Conservation (phyloP, 2,113 vertebrate genomes). For the Arenaria interpres region DNA sequence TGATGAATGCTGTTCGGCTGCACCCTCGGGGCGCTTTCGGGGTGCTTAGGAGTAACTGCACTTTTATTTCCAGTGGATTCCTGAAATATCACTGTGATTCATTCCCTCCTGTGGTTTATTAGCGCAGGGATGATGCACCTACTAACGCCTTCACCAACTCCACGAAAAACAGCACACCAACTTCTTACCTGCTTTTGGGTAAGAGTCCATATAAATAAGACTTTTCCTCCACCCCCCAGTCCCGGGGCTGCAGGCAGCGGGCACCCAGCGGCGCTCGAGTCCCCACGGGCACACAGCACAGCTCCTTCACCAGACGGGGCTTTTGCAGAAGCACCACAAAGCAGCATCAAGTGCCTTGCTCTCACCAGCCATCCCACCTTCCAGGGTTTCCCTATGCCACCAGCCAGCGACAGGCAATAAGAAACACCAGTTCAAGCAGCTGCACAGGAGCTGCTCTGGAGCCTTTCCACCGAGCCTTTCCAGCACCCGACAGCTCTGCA, state of each 20-base stretch:
- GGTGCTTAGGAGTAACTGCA: neutral
- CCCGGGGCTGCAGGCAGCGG: neutral
- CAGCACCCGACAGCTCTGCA: neutral
- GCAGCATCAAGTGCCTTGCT: neutral
- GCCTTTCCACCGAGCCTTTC: neutral
- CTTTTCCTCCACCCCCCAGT: no score
- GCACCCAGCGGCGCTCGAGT: fast-evolving
- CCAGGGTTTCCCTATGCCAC: neutral
- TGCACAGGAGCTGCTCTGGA: fast-evolving
- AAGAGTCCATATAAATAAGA: neutral
- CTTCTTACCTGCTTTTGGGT: neutral
- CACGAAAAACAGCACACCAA: fast-evolving
- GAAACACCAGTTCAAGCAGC: neutral
- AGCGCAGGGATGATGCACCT: neutral
- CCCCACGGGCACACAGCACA: fast-evolving
- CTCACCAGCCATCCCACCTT: neutral
- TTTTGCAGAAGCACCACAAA: neutral
- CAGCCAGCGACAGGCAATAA: neutral
- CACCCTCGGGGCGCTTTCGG: fast-evolving
- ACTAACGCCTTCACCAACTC: neutral
- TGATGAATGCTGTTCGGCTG: neutral
- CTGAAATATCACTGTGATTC: neutral
- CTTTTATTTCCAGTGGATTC: neutral
- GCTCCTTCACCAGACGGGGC: neutral
- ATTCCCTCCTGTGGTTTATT: neutral